A percentile compares a stretch with the other conserved stretches of the same genome.
Evolutionary conservation across 2,888 invertebrate species (phyloP).

Genomic region (Pyrrhia umbra): DNA sequence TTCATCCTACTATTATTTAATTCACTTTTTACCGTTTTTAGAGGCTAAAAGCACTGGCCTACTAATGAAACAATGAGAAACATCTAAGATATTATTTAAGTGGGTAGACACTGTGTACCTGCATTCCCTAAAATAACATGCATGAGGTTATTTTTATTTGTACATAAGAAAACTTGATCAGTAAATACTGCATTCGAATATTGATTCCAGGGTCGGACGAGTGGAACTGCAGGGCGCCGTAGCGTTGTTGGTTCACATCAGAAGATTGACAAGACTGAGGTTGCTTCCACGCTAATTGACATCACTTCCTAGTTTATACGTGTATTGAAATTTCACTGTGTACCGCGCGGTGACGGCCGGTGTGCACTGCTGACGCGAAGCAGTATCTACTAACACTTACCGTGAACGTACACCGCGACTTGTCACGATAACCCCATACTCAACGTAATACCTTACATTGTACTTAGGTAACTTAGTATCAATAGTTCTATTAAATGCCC

Average conservation of each 20-base stretch:
- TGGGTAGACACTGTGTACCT: too few species aligned
- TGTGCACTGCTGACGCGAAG: constrained; percentile 72
- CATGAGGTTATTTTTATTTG: not conserved
- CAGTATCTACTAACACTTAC: constrained; percentile 6
- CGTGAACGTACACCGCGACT: constrained; percentile 25
- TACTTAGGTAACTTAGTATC: constrained; percentile 51
- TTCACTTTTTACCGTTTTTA: too few species aligned
- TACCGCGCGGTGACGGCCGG: constrained; percentile 71
- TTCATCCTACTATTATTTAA: too few species aligned
- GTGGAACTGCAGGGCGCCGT: constrained; percentile 75
- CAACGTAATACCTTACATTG: constrained; percentile 32
- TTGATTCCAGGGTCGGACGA: constrained; percentile 73
- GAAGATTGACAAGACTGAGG: constrained; percentile 88
- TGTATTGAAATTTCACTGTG: constrained; percentile 80
- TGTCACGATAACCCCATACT: constrained; percentile 40
- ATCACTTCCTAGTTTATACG: constrained; percentile 82
- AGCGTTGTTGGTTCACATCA: constrained; percentile 83
- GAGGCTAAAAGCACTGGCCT: too few species aligned
- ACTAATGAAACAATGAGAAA: too few species aligned
- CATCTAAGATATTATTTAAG: too few species aligned
- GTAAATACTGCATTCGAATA: constrained; percentile 54
- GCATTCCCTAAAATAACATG: not conserved
- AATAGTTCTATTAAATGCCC: constrained; percentile 50
- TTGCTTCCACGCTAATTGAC: constrained; percentile 83
- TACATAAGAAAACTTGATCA: constrained; percentile 10